Conservation (phyloP, 2,113 vertebrate species). For the Azemiops feae region DNA sequence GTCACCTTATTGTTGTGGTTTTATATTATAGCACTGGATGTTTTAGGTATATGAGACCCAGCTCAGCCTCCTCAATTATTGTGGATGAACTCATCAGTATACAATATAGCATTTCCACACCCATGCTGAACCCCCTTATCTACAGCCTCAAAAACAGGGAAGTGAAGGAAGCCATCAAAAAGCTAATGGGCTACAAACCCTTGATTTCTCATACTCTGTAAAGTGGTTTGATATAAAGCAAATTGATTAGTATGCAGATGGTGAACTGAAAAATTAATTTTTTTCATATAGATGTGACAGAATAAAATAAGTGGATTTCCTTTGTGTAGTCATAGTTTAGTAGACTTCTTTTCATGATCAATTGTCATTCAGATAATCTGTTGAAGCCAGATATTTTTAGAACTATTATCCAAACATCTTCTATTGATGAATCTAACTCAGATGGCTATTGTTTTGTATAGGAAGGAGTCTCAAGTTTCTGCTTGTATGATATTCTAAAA, state of each 20-base stretch:
- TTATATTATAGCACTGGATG: neutral
- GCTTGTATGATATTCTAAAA: too few relatives aligned
- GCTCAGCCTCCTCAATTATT: neutral
- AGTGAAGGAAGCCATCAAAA: neutral
- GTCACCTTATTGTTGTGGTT: neutral
- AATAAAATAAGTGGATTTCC: too few relatives aligned
- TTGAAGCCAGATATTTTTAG: too few relatives aligned
- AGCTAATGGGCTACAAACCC: neutral
- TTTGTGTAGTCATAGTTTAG: too few relatives aligned
- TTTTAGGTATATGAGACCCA: neutral
- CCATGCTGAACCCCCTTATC: neutral
- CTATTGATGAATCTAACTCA: too few relatives aligned
- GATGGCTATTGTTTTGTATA: too few relatives aligned
- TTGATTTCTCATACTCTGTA: neutral
- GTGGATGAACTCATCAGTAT: neutral
- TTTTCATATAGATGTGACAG: too few relatives aligned
- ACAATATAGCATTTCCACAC: neutral
- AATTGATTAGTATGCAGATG: neutral
- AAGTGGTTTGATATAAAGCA: neutral
- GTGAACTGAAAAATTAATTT: too few relatives aligned
- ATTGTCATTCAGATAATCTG: too few relatives aligned
- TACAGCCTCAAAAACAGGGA: neutral
- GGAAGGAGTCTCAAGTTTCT: too few relatives aligned
- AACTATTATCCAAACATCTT: too few relatives aligned
- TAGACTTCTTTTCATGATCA: too few relatives aligned